phyloP scores from a whole-genome alignment of 2,888 invertebrate species.

The Tetranychus truncatus region DNA sequence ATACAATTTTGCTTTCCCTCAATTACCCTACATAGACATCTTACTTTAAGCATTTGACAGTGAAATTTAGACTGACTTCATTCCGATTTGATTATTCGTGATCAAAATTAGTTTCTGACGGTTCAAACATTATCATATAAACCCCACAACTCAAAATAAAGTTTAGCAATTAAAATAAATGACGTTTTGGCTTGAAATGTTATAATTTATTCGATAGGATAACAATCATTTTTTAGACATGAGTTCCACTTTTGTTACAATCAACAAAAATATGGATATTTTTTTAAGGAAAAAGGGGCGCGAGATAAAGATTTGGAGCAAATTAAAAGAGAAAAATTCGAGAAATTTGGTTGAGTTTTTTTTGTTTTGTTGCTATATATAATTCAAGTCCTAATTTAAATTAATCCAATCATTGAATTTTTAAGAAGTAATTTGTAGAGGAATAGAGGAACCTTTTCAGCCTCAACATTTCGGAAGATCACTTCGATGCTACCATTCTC shows the following conservation, averaged over 20 bases:
- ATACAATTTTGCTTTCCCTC: too few species aligned
- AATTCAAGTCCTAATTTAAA: background rate
- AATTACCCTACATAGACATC: too few species aligned
- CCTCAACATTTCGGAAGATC: background rate
- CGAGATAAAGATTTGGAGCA: too few species aligned
- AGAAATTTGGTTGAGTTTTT: background rate
- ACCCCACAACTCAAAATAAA: background rate
- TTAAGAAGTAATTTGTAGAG: background rate
- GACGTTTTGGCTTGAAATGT: background rate
- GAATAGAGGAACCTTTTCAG: background rate
- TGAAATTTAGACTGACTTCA: too few species aligned
- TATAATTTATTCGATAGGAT: background rate
- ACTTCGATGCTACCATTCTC: background rate
- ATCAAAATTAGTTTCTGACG: too few species aligned
- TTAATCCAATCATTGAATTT: background rate
- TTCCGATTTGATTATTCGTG: too few species aligned
- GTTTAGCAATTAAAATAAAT: background rate
- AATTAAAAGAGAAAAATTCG: too few species aligned
- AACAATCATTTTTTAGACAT: background rate
- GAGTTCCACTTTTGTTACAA: background rate
- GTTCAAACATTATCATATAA: too few species aligned
- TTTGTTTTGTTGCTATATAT: background rate
- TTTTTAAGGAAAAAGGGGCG: too few species aligned
- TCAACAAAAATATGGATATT: background rate
- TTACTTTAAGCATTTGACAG: too few species aligned